Evolutionary conservation across 2,888 invertebrate species (phyloP).

Genomic region (Sepiola atlantica): DNA sequence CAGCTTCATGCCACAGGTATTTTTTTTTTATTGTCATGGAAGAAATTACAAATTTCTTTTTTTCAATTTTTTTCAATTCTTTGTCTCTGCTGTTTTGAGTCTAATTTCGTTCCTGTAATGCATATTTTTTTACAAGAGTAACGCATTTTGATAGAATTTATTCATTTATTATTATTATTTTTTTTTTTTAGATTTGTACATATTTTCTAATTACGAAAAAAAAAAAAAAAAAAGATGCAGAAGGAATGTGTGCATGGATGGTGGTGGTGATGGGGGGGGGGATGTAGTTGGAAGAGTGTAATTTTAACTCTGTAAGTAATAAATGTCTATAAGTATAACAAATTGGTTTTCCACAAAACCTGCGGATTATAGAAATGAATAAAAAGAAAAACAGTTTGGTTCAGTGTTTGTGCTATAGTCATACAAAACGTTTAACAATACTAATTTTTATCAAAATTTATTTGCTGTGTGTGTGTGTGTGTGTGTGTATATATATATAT

Average conservation of each 20-base stretch:
- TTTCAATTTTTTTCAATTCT: no score
- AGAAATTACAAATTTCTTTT: neutral
- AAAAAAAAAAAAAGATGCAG: neutral
- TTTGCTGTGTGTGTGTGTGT: no score
- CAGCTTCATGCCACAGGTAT: slow-evolving; percentile 44
- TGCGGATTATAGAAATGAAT: neutral
- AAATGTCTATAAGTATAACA: neutral
- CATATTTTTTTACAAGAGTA: neutral
- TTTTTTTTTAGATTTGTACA: neutral
- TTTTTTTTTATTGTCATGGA: neutral
- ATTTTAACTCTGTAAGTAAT: neutral
- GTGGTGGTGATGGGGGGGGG: neutral
- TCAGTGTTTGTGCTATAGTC: neutral
- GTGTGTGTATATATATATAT: no score
- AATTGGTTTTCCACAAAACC: neutral
- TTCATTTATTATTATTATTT: neutral
- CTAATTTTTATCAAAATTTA: no score
- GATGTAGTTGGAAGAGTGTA: neutral
- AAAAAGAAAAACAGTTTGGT: neutral
- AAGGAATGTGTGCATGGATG: neutral
- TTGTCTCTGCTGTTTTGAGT: neutral
- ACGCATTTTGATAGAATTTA: neutral
- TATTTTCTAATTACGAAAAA: slow-evolving; percentile 20
- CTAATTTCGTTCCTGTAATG: neutral
- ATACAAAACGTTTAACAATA: no score